Evolutionary conservation across 2,113 vertebrate species (phyloP), one percentile per base, ranked within the genome.

Genomic region (Lonchura striata): DNA sequence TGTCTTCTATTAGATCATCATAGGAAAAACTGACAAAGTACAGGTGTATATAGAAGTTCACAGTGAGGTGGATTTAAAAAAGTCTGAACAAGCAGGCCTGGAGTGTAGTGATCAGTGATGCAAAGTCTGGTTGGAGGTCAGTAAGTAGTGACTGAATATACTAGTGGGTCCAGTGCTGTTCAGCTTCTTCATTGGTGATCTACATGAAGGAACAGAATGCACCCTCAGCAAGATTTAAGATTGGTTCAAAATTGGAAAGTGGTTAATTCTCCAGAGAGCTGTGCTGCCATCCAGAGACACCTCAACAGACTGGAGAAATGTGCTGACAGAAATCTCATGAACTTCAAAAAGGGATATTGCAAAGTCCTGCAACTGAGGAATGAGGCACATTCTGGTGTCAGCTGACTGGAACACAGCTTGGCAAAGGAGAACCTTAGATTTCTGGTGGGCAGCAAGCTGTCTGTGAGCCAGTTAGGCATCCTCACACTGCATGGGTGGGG

Each of bases 181-280:
- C 14, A 11, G 22, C 23, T 15, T 64, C n/a, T 49, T n/a, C 15
- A 49, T 13, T 47, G 28, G 30, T n/a, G 23, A 41, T 8, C 15
- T 56, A 19, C 15, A 30, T 20, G 24, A 49, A 0, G 0, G 24
- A 39, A 56, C 15, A 49, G 35, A 41, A 49, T n/a, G 24, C 8
- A 57, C 30, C 24, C 24, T 49, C 50, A 65, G 30, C 59, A 85
- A 56, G 8, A 16, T 47, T n/a, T n/a, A 47, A 56, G 15, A 20
- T 7, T 41, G 19, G 49, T 41, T 56, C n/a, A 49, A 57, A 75
- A 65, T 30, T 49, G 50, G 19, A 65, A 65, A 47, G 42, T 24
- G 35, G 6, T 30, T 65, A 24, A 30, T 49, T 56, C 41, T 41
- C 30, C 50, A 47, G 19, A 30, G 20, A 4, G 24, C 19, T 65